phyloP scores from a whole-genome alignment of 2,113 vertebrate species.

The Ranitomeya variabilis region DNA sequence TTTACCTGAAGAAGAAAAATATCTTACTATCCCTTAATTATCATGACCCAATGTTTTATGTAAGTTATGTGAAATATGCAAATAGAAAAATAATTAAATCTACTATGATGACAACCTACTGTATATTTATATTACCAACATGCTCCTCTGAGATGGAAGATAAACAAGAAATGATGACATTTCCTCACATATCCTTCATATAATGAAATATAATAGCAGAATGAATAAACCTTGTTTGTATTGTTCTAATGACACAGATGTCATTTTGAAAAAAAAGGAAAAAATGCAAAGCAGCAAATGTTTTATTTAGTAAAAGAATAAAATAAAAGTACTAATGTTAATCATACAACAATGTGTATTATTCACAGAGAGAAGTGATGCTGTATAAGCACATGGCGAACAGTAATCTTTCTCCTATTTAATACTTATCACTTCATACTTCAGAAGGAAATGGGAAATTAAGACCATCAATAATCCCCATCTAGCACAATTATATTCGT shows the following conservation, averaged over 20 bases:
- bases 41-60: background rate
- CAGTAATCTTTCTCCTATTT: background rate
- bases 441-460: background rate
- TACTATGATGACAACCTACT: background rate
- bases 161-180: background rate
- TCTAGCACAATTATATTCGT: background rate
- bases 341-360: background rate
- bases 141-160: background rate
- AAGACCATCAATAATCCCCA: background rate
- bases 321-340: no score
- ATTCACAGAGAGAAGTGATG: background rate
- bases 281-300: background rate
- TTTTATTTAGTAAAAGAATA: no score
- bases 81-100: background rate
- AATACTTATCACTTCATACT: background rate
- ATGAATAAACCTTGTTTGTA: background rate
- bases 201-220: background rate
- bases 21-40: conserved; percentile 1
- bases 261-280: background rate
- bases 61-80: conserved; percentile 12
- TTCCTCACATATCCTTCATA: background rate
- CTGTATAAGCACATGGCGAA: background rate
- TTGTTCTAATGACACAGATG: background rate
- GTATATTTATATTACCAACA: background rate
- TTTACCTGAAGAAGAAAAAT: conserved; percentile 55